A percentile compares a stretch with the other conserved stretches of the same genome.
These are phyloP conservation scores for Drosophila histrio DNA, from an alignment of 2,888 invertebrate species.

Conservation along the genomic window DNA sequence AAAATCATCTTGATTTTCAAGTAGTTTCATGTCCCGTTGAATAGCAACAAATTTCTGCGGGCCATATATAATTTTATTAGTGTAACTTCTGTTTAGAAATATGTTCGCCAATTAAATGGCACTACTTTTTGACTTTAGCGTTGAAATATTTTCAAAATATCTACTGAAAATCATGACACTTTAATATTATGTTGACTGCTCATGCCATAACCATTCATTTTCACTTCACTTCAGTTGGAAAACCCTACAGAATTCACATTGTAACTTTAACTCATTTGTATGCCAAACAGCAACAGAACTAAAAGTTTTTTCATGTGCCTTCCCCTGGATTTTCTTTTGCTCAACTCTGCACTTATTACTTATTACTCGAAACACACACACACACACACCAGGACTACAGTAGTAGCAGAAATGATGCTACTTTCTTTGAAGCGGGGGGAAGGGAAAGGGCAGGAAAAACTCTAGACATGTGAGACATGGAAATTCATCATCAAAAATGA, in stretches of 20 bases:
- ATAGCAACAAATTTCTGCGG: too few species aligned
- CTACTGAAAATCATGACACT: slow-evolving; percentile 1
- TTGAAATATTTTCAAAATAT: too few species aligned
- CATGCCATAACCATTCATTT: slow-evolving; percentile 39
- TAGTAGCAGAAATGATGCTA: neutral
- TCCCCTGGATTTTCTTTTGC: slow-evolving; percentile 48
- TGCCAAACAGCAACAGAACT: slow-evolving; percentile 73
- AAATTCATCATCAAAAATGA: slow-evolving; percentile 84
- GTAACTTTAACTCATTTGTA: slow-evolving; percentile 79
- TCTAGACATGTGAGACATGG: slow-evolving; percentile 79
- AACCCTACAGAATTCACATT: neutral
- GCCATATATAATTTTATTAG: too few species aligned
- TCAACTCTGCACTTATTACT: slow-evolving; percentile 75
- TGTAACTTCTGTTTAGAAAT: too few species aligned
- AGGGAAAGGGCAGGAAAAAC: slow-evolving; percentile 38
- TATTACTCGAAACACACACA: slow-evolving; percentile 68
- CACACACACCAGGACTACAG: neutral
- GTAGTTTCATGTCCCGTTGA: too few species aligned
- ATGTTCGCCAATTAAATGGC: too few species aligned
- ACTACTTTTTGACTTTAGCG: too few species aligned
- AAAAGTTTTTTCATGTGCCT: slow-evolving; percentile 72
- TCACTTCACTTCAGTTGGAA: slow-evolving; percentile 42
- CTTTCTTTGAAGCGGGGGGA: neutral
- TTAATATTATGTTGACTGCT: slow-evolving; percentile 13
- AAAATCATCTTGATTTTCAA: too few species aligned